phyloP scores from a whole-genome alignment of 2,888 invertebrate genomes.

The Tolmerus cingulatus region DNA sequence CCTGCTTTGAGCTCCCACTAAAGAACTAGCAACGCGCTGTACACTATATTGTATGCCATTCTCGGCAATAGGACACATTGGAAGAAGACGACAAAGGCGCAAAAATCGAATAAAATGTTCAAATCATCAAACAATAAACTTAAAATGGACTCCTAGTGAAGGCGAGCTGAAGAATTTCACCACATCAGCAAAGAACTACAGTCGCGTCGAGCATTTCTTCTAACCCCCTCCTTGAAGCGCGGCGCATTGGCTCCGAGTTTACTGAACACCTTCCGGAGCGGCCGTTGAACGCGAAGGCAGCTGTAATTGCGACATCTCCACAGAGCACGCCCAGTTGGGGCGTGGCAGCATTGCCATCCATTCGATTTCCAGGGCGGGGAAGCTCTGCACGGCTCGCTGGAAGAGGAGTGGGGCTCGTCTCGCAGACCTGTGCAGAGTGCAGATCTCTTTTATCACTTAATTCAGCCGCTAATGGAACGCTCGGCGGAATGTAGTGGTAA shows the following conservation, averaged over 20 bases:
- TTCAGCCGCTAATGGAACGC: neutral
- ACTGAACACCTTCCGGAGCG: neutral
- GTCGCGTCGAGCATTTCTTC: neutral
- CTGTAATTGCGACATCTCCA: neutral
- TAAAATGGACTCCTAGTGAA: conserved; percentile 61
- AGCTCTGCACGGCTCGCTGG: neutral
- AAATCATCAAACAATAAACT: conserved; percentile 65
- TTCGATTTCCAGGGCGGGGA: neutral
- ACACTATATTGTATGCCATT: neutral
- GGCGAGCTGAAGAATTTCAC: conserved; percentile 9
- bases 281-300: neutral
- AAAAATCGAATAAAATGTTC: conserved; percentile 57
- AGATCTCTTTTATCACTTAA: neutral
- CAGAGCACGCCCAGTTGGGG: neutral
- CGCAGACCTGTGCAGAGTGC: neutral
- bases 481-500: neutral
- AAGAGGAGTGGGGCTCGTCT: neutral
- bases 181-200: neutral
- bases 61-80: neutral
- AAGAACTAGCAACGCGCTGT: neutral
- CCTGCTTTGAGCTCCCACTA: neutral
- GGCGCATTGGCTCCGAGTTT: neutral
- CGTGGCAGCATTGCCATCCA: neutral
- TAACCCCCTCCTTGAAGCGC: neutral
- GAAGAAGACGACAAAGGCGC: conserved; percentile 28